These are phyloP conservation scores for Mystacides longicornis DNA, from an alignment of 2,888 invertebrate genomes.

Conservation along the genomic window DNA sequence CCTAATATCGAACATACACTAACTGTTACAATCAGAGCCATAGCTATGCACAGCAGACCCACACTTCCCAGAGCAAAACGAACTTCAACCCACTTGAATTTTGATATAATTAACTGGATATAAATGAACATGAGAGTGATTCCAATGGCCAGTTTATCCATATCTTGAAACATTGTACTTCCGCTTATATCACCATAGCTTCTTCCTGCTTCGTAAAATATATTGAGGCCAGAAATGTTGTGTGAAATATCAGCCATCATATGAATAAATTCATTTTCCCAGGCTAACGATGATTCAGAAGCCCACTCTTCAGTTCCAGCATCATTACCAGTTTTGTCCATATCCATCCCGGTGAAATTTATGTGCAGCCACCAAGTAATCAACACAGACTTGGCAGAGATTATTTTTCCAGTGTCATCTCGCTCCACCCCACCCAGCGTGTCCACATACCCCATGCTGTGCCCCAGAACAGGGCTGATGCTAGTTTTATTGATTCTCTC, in stretches of 20 bases:
- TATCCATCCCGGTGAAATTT: conserved; percentile 59
- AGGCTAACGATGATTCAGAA: conserved; percentile 48
- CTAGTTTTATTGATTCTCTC: conserved; percentile 51
- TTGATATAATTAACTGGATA: conserved; percentile 48
- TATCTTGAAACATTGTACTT: conserved; percentile 63
- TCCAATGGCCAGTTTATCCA: conserved; percentile 60
- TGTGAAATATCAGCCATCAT: conserved; percentile 37
- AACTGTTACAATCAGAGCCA: conserved; percentile 64
- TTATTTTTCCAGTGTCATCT: conserved; percentile 54
- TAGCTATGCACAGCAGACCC: conserved; percentile 63
- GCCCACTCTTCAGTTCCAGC: conserved; percentile 73
- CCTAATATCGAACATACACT: conserved; percentile 65
- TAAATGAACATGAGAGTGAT: conserved; percentile 66
- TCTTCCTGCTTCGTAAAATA: conserved; percentile 55
- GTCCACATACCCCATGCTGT: conserved; percentile 54
- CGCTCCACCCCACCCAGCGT: conserved; percentile 53
- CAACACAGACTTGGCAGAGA: conserved; percentile 55
- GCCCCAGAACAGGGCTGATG: conserved; percentile 58
- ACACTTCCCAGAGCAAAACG: conserved; percentile 34
- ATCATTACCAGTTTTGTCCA: conserved; percentile 59
- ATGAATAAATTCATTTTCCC: conserved; percentile 54
- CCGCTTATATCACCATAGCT: conserved; percentile 73
- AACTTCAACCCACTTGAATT: conserved; percentile 22
- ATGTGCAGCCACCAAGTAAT: conserved; percentile 58
- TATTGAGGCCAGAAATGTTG: conserved; percentile 35